Base-by-base conservation (phyloP, 1,140 invertebrate genomes). In the Microvelia longipes region DNA sequence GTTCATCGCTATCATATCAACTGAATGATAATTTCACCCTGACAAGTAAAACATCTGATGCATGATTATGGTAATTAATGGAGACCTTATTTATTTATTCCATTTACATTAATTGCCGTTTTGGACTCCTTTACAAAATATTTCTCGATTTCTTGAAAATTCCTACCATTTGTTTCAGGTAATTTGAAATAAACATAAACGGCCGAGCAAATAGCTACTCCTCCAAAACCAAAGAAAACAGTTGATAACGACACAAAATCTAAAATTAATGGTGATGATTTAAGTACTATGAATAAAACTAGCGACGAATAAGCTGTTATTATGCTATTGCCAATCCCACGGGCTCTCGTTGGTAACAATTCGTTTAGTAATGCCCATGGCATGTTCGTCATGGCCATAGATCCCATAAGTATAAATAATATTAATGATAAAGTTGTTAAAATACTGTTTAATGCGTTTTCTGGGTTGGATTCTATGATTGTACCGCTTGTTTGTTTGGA, bases 121-220 rank as follows among this genome's bases (percentile, higher is more conserved):
- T 60, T 15, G 25, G 35, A 28, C 14, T 61, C 5, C 66, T 68
- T 71, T 2, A 11, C 28, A 71, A 82, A 82, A 71, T 77, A 77
- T 24, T 76, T 73, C 75, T 84, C 82, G 73, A 85, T 85, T 71
- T 85, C 82, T 14, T 73, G 71, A 68, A 91, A 82, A 13, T 79
- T 84, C 76, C 86, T 87, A 0, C 88, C 87, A 70, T 88, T 83
- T 0, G 89, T 92, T 80, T 92, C 90, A 1, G 89, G 89, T 28
- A 91, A 76, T 69, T 85, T 84, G 50, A 86, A 78, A 68, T 82
- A 84, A 26, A 87, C 78, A 74, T 87, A 85, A 15, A 82, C 72
- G 24, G 83, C 78, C 2, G 84, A 83, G 2, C 85, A 11, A 2
- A 85, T 74, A 60, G 87, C 87, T 2, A 84, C 79, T 2, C 80